phyloP scores from a whole-genome alignment of 2,113 vertebrate species.

The Phalacrocorax brasilianus region DNA sequence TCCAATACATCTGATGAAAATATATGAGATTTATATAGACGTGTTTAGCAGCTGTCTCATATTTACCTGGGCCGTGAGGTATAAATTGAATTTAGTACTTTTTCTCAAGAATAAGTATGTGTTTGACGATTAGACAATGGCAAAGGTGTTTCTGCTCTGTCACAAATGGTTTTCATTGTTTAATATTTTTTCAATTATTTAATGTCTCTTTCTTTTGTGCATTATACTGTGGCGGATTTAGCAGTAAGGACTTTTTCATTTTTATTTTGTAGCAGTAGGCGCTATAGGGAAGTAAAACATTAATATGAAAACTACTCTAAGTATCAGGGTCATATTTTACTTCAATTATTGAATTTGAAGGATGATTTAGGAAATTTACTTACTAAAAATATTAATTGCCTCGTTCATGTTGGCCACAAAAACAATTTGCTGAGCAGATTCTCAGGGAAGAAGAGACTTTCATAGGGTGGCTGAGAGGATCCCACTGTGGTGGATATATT shows the following conservation, averaged over 20 bases:
- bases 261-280: neutral
- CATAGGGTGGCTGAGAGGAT: neutral
- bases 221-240: neutral
- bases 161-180: neutral
- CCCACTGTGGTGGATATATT: neutral
- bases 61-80: neutral
- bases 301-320: neutral
- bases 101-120: constrained; percentile 19
- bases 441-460: neutral
- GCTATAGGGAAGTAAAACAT: neutral
- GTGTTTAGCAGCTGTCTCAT: constrained; percentile 36
- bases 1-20: constrained; percentile 35
- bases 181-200: neutral
- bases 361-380: neutral
- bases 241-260: neutral
- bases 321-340: neutral
- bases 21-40: constrained; percentile 6
- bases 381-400: neutral
- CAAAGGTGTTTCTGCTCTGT: constrained; percentile 14
- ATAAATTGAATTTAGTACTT: constrained; percentile 13
- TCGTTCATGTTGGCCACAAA: neutral
- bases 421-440: neutral
- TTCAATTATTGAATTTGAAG: neutral
- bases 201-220: neutral
- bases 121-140: neutral